Conservation (phyloP, 2,888 invertebrate genomes). For the Neoscelio sp. region DNA sequence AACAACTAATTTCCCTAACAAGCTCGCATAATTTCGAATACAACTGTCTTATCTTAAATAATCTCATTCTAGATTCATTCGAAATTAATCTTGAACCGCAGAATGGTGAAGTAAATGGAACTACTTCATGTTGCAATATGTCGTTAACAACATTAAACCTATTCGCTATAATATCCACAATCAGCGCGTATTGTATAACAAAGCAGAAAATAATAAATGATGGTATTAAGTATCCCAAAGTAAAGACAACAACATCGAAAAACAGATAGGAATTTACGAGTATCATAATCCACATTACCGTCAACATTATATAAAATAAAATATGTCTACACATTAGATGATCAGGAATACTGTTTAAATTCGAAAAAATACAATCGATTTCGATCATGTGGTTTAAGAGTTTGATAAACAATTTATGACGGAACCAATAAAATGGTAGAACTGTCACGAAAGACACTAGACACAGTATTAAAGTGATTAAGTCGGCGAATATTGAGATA, state of each 20-base stretch:
- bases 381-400: conserved; percentile 10
- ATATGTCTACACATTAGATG: not conserved
- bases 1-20: not conserved
- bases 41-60: conserved; percentile 2
- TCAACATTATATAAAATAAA: not conserved
- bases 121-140: not conserved
- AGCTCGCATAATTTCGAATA: conserved; percentile 5
- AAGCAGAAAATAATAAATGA: too few relatives aligned
- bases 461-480: not conserved
- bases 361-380: conserved; percentile 11
- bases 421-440: conserved; percentile 16
- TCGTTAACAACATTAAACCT: conserved; percentile 11
- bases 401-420: conserved; percentile 2
- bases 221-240: too few relatives aligned
- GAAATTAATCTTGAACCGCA: not conserved
- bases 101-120: too few relatives aligned
- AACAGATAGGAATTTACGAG: too few relatives aligned
- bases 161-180: too few relatives aligned
- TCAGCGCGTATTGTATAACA: too few relatives aligned
- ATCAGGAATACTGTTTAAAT: not conserved
- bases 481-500: conserved; percentile 7
- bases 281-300: not conserved
- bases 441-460: conserved; percentile 2
- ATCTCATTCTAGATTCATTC: not conserved
- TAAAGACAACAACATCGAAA: too few relatives aligned